These are phyloP conservation scores for Araneus ventricosus DNA, from an alignment of 1,140 invertebrate species.

Conservation along the genomic window DNA sequence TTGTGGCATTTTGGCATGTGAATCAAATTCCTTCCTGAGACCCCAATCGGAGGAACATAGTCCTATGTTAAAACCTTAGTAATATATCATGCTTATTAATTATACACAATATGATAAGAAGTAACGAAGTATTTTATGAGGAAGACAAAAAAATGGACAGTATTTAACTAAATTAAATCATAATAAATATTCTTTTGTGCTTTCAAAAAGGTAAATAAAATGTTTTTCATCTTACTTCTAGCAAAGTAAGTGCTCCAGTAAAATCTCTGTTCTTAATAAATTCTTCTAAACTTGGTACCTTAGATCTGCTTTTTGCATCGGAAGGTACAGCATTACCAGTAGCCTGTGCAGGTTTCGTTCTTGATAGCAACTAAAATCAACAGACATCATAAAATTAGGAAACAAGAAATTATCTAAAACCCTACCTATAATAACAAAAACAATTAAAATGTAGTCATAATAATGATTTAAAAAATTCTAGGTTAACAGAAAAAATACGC, in stretches of 20 bases:
- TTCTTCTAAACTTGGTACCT: conserved; percentile 91
- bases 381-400: not conserved
- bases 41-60: too few species aligned
- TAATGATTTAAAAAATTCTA: not conserved
- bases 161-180: not conserved
- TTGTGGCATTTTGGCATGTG: too few species aligned
- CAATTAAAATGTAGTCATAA: too few species aligned
- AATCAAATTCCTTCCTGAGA: too few species aligned
- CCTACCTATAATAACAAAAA: not conserved
- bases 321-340: conserved; percentile 52
- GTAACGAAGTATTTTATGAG: too few species aligned
- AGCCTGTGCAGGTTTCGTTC: conserved; percentile 77
- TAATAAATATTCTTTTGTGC: not conserved
- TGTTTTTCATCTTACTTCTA: conserved; percentile 86
- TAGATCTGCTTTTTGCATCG: conserved; percentile 78
- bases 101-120: too few species aligned
- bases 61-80: too few species aligned
- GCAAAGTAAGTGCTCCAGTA: conserved; percentile 93
- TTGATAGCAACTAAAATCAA: conserved; percentile 76
- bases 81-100: too few species aligned
- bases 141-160: too few species aligned
- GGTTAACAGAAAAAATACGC: too few species aligned
- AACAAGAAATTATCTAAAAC: not conserved
- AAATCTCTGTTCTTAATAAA: conserved; percentile 95
- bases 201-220: not conserved